Percentiles rank a stretch among this genome's conserved stretches.
phyloP scores from a whole-genome alignment of 2,888 invertebrate species.

The Dicycla oo region DNA sequence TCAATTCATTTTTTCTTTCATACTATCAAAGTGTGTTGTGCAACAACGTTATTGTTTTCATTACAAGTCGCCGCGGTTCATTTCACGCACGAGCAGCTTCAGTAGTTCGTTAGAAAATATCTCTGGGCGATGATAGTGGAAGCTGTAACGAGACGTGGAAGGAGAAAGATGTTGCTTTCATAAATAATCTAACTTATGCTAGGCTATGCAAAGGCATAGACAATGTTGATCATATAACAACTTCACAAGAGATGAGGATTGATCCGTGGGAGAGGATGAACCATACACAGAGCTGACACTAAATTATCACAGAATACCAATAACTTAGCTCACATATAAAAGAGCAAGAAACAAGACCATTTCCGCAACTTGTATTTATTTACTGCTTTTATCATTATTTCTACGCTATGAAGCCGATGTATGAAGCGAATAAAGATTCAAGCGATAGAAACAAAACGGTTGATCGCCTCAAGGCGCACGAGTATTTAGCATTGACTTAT shows the following conservation, averaged over 20 bases:
- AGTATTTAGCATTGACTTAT: conserved; percentile 59
- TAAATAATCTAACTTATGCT: no score
- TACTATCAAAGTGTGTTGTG: conserved; percentile 21
- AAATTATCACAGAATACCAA: no score
- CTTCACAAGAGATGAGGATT: background rate
- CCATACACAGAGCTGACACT: no score
- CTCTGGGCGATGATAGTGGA: conserved; percentile 38
- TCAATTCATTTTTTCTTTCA: conserved; percentile 49
- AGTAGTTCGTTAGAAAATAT: conserved; percentile 48
- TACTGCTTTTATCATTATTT: conserved; percentile 29
- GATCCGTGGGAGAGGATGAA: background rate
- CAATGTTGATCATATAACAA: background rate
- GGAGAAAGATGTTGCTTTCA: conserved; percentile 45
- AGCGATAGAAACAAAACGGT: conserved; percentile 47
- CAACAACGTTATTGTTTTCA: conserved; percentile 45
- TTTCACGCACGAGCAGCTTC: conserved; percentile 55
- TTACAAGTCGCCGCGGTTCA: conserved; percentile 29
- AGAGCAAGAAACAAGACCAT: background rate
- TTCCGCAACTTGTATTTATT: conserved; percentile 41
- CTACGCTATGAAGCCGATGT: conserved; percentile 15
- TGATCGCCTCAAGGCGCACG: conserved; percentile 53
- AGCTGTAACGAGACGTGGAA: conserved; percentile 15
- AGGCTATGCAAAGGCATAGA: background rate
- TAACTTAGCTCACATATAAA: background rate
- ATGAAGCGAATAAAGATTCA: conserved; percentile 55